These are phyloP conservation scores for Ornithoptera priamus DNA, from an alignment of 2,888 invertebrate species.

Conservation along the genomic window DNA sequence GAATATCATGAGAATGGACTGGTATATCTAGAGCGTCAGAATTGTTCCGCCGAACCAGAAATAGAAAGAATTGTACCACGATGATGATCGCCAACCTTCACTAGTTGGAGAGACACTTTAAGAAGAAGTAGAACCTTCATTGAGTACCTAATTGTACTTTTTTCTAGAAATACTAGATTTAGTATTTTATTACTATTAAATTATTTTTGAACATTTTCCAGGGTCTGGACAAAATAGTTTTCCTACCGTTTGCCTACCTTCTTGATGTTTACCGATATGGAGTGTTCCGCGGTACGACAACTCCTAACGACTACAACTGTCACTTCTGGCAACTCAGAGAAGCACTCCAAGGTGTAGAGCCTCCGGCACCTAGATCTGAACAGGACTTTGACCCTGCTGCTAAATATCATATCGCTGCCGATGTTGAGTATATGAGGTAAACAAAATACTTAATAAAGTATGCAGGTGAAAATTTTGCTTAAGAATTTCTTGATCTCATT, in stretches of 20 bases:
- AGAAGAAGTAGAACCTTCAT: too few relatives aligned
- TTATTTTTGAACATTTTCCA: conserved; percentile 41
- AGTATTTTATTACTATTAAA: too few relatives aligned
- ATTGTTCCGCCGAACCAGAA: too few relatives aligned
- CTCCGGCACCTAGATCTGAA: conserved; percentile 81
- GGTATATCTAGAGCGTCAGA: too few relatives aligned
- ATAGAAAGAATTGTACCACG: too few relatives aligned
- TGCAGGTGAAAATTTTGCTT: not conserved
- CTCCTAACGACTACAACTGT: conserved; percentile 81
- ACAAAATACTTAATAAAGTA: not conserved
- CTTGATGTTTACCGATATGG: conserved; percentile 86
- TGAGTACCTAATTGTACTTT: too few relatives aligned
- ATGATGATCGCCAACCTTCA: too few relatives aligned
- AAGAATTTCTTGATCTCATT: too few relatives aligned
- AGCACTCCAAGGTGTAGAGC: conserved; percentile 81
- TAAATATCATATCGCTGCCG: conserved; percentile 84
- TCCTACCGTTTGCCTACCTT: conserved; percentile 84
- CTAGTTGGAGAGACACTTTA: too few relatives aligned
- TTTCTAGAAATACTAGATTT: too few relatives aligned
- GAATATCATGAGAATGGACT: too few relatives aligned
- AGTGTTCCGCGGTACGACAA: conserved; percentile 82
- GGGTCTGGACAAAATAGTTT: conserved; percentile 85
- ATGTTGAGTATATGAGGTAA: conserved; percentile 84
- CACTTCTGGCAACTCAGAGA: conserved; percentile 83
- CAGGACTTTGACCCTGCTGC: conserved; percentile 84